A percentile compares a stretch with the other conserved stretches of the same genome.
Evolutionary conservation across 2,797 vertebrate species (phyloP).

Genomic region (Sphenopsis melanotis): DNA sequence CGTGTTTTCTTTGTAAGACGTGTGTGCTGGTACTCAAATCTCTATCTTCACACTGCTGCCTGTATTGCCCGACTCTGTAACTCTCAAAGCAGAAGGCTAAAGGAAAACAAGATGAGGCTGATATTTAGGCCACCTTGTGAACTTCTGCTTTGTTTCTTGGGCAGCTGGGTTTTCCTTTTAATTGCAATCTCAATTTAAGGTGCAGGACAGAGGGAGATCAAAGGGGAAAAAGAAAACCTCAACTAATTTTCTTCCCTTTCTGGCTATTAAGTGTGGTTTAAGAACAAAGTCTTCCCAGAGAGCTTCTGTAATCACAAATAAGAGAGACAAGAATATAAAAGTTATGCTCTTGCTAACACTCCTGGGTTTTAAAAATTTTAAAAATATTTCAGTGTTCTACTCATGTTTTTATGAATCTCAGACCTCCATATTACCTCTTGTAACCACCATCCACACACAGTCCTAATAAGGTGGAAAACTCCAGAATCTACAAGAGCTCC

Average conservation of each 20-base stretch:
- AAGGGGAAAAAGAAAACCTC: background rate
- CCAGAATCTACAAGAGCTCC: background rate
- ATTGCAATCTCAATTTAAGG: background rate
- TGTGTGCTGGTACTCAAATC: background rate
- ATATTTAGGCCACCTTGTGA: background rate
- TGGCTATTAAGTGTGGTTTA: background rate
- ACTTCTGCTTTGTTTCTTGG: background rate
- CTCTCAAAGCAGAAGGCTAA: background rate
- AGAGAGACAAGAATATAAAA: background rate
- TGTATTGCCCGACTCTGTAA: background rate
- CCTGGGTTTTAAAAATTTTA: background rate
- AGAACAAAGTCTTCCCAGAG: background rate
- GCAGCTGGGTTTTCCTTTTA: background rate
- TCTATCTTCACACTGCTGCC: background rate
- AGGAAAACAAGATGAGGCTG: background rate
- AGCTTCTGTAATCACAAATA: background rate
- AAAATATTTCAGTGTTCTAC: background rate
- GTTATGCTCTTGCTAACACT: background rate
- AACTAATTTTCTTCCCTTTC: background rate
- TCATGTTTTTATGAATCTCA: background rate
- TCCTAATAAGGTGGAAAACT: background rate
- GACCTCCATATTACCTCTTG: background rate
- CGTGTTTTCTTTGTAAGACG: background rate
- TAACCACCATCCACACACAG: background rate
- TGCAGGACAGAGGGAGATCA: background rate